Percentiles rank a stretch among this genome's conserved stretches.
Evolutionary conservation across 2,797 vertebrate species (phyloP).

Genomic region (Falco novaeseelandiae): DNA sequence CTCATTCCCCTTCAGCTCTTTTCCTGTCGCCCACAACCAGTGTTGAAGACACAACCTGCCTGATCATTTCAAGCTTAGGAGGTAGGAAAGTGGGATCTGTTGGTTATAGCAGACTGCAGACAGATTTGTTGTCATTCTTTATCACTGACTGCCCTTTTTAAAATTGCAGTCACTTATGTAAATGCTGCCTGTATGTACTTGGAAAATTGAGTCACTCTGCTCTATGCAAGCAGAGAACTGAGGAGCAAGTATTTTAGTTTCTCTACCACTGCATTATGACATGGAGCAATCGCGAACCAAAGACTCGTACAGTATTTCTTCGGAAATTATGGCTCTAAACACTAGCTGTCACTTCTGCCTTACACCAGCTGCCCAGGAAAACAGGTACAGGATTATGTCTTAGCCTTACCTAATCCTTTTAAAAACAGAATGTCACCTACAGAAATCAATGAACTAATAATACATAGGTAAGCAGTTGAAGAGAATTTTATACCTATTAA

Average conservation of each 20-base stretch:
- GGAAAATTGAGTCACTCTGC: not conserved
- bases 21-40: not conserved
- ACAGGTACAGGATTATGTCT: not conserved
- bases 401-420: not conserved
- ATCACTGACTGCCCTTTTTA: not conserved
- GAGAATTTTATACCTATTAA: not conserved
- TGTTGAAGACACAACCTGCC: not conserved
- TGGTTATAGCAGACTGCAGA: not conserved
- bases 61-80: not conserved
- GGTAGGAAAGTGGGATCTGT: not conserved
- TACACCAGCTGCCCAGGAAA: not conserved
- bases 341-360: not conserved
- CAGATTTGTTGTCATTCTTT: not conserved
- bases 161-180: not conserved
- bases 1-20: not conserved
- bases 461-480: not conserved
- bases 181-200: not conserved
- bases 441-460: not conserved
- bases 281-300: not conserved
- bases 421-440: not conserved
- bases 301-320: not conserved
- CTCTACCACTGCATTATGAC: not conserved
- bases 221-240: not conserved
- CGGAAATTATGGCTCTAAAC: not conserved
- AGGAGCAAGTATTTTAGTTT: not conserved